Evolutionary conservation across 2,888 invertebrate genomes (phyloP), one percentile per base, ranked within the genome.

Genomic region (Notodonta dromedarius): DNA sequence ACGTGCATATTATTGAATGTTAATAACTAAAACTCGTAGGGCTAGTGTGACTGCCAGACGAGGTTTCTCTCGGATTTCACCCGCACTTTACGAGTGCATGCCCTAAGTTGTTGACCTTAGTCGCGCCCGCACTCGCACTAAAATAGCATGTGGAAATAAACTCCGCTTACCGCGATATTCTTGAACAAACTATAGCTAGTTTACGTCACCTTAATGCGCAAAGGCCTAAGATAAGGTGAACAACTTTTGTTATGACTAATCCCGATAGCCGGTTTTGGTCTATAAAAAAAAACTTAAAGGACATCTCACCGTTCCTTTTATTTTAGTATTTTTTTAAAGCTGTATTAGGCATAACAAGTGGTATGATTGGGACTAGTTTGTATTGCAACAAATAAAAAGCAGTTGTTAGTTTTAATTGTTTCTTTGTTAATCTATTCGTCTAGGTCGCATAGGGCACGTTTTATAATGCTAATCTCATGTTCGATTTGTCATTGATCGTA

Each of bases 1-100:
- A 57, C 56, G 52, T 60, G 56, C 39, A 66, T 58, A 60, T 63
- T 58, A 60, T 63, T 68, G 66, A 74, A 73, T 76, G 61, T 63
- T 72, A 71, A 68, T 72, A 70, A 71, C 64, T 67, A 58, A 69
- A 74, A 71, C 64, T 65, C 56, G 74, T 66, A 67, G 70, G 64
- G 60, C 67, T 63, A 57, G 68, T 69, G 59, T 51, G 62, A 59
- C 58, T 65, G 65, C 60, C 46, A 56, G 14, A 14, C 56, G 61
- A 69, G 66, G 71, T 76, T 77, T 76, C 77, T 78, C 78, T 74
- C 69, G 50, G 60, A 62, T 78, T 76, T 78, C 72, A 70, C 71
- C 55, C 58, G 66, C 58, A 54, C 54, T 69, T 72, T 68, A 75
- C 67, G 66, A 74, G 64, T 66, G 67, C 67, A 70, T 70, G 66